Percentiles rank a stretch among this genome's conserved stretches.
Conservation (phyloP, 2,888 invertebrate genomes). For the Cerastis rubricosa region DNA sequence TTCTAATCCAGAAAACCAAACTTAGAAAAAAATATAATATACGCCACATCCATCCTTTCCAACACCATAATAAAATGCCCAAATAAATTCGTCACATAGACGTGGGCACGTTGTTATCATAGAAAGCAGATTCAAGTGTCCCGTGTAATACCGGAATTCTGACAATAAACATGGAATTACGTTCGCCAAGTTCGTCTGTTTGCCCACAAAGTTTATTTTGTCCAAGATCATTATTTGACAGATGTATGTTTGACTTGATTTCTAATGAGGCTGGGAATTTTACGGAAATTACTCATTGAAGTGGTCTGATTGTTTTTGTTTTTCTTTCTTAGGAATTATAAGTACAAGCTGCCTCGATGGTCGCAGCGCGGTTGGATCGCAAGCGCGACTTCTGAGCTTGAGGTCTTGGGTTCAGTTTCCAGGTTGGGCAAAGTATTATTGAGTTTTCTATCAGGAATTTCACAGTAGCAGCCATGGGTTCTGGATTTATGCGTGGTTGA, state of each 20-base stretch:
- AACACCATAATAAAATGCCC: conserved; percentile 42
- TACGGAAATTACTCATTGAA: conserved; percentile 28
- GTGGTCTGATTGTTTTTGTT: conserved; percentile 16
- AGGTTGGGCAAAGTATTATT: not conserved
- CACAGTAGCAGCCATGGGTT: too few species aligned
- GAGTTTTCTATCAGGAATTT: not conserved
- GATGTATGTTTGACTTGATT: conserved; percentile 60
- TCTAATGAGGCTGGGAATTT: conserved; percentile 61
- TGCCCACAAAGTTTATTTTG: conserved; percentile 66
- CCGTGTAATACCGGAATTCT: conserved; percentile 85
- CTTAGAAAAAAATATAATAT: not conserved
- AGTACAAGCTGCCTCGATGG: too few species aligned
- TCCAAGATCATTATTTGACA: conserved; percentile 68
- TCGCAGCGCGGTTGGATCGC: too few species aligned
- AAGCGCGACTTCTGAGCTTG: not conserved
- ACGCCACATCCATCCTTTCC: conserved; percentile 45
- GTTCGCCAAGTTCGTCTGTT: conserved; percentile 63
- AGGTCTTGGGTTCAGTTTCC: not conserved
- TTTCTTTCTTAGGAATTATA: not conserved
- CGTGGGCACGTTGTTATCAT: conserved; percentile 81
- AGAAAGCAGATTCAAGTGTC: conserved; percentile 84
- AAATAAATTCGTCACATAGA: conserved; percentile 75
- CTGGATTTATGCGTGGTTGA: too few species aligned
- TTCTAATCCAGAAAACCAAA: not conserved
- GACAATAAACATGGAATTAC: conserved; percentile 78